Conservation (phyloP, 2,113 vertebrate species). For the Polypterus senegalus region DNA sequence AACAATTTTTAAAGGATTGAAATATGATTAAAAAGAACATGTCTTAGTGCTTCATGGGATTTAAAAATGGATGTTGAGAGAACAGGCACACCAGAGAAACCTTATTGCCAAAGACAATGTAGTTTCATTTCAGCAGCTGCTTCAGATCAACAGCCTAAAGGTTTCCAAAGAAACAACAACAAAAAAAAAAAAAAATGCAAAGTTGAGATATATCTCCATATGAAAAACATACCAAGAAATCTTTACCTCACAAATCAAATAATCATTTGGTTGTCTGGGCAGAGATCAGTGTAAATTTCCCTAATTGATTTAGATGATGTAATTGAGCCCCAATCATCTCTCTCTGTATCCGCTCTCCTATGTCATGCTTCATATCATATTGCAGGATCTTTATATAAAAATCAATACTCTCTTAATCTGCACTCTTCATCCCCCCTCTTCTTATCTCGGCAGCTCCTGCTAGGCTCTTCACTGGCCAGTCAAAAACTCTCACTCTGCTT, state of each 20-base stretch:
- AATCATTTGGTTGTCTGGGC: not conserved
- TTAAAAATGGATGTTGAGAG: too few species aligned
- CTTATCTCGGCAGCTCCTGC: slow-evolving; percentile 7
- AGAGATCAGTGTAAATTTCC: slow-evolving; percentile 8
- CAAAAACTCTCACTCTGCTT: slow-evolving; percentile 26
- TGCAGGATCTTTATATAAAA: slow-evolving; percentile 56
- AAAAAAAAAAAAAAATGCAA: too few species aligned
- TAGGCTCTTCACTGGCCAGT: slow-evolving; percentile 34
- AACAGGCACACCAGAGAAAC: too few species aligned
- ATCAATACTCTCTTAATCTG: slow-evolving; percentile 53
- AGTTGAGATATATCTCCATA: too few species aligned
- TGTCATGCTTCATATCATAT: slow-evolving; percentile 35
- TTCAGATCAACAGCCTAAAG: too few species aligned
- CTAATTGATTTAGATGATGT: slow-evolving; percentile 29
- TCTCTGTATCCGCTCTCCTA: not conserved
- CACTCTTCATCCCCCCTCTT: slow-evolving; percentile 29
- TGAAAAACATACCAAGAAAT: not conserved
- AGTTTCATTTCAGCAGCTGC: too few species aligned
- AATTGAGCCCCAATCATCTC: slow-evolving; percentile 23
- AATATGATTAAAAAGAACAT: too few species aligned
- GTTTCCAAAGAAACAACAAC: too few species aligned
- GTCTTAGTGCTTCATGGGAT: too few species aligned
- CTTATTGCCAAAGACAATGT: too few species aligned
- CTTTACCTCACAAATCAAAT: not conserved
- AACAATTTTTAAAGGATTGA: too few species aligned